Evolutionary conservation across 2,888 invertebrate species (phyloP), one percentile per base, ranked within the genome.

Genomic region (Eulithis testata): DNA sequence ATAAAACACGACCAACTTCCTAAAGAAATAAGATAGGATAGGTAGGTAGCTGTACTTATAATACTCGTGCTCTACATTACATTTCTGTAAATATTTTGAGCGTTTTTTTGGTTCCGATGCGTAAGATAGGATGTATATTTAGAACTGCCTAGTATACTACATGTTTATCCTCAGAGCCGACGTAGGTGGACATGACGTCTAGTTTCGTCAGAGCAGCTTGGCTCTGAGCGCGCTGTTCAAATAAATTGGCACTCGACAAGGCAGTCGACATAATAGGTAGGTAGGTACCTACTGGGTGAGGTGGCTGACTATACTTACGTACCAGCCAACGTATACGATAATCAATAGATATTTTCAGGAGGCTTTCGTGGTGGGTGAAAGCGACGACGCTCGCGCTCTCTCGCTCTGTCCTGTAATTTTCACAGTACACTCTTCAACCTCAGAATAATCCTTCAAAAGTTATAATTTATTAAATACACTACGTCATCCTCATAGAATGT

Each of bases 281-380:
- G 21, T 1, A 21, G 21, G 21, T 21, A 49, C 49, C 49, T 84
- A 87, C 89, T 81, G 86, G 87, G 87, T 85, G 87, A 89, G 85
- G 83, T 86, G 80, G 82, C 79, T 71, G 67, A 90, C 61, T 67
- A 66, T 71, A 73, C 84, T 73, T 86, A 89, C 84, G 74, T 85
- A 89, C 88, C 82, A 79, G 88, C 88, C 84, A 79, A 87, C 83
- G 83, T 91, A 87, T 91, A 91, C 90, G 86, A 89, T 92, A 93
- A 93, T 93, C 92, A 91, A 93, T 93, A 92, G 88, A 92, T 92
- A 92, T 93, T 93, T 93, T 92, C 92, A 92, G 91, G 89, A 91
- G 91, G 91, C 91, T 91, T 91, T 91, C 90, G 90, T 85, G 83
- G 84, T 81, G 89, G 77, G 87, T 74, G 88, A 86, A 76, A 77